Base-by-base conservation (phyloP, 2,888 invertebrate genomes). In the Plutella xylostella region DNA sequence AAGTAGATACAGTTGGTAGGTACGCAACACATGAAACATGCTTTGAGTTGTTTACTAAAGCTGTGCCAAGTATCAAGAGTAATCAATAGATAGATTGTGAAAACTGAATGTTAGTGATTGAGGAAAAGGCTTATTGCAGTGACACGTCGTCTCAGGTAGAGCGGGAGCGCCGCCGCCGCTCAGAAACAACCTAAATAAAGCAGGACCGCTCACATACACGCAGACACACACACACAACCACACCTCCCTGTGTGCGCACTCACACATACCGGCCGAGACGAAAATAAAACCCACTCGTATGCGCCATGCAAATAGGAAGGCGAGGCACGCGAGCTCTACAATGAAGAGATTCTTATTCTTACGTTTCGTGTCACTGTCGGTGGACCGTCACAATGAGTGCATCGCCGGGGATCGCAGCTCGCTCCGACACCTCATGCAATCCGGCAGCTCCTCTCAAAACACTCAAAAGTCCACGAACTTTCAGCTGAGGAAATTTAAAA, bases 271-370 rank as follows among this genome's bases (percentile, higher is more conserved):
- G 61, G 58, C 58, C 73, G 75, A 80, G 80, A 82, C 82, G 73
- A 82, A 83, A 83, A 83, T 83, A 83, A 82, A 79, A 80, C 78
- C 68, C 75, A 77, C 77, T 79, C 73, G 77, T 76, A 79, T 80
- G 75, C 74, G 79, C 79, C 77, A 78, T 80, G 82, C 82, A 77
- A 82, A 80, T 80, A 78, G 77, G 77, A 79, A 79, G 78, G 66
- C 72, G 68, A 68, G 64, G 63, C 68, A 73, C 70, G 68, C 74
- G 61, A 70, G 57, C 67, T 64, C 64, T 57, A 35, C 40, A 74
- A 72, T 72, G 68, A 72, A 76, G 73, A 72, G 64, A 67, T n/a
- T n/a, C n/a, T n/a, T 73, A 73, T 78, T 79, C 82, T 83, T 83
- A 83, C 82, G 80, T 80, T 80, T 79, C 72, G 80, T 80, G 76